Base-by-base conservation (phyloP, 2,113 vertebrate genomes). In the Zootoca vivipara region DNA sequence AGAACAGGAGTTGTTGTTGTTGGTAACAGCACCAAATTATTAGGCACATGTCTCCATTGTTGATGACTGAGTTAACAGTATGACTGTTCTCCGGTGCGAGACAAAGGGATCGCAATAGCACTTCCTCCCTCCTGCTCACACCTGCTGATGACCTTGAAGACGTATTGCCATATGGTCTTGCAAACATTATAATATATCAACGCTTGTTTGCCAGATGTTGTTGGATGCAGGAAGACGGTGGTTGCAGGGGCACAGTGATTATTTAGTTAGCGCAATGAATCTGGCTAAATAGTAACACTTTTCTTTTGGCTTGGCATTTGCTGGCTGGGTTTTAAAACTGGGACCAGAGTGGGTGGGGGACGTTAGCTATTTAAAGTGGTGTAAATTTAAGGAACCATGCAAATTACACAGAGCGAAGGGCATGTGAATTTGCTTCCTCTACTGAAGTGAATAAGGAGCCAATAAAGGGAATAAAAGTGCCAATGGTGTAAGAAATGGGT, bases 191-290 rank as follows among this genome's bases (percentile, higher is more conserved):
- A 95, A 96, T 97, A 95, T 77, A 96, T 96, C 96, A 96, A 89
- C 5, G 86, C 96, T 97, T 95, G 92, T 96, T 97, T 96, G 95
- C 96, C 96, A 97, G 96, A 96, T 97, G 96, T 94, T 95, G 88
- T 91, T 95, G 93, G 93, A 84, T 93, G 93, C 89, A 91, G 91
- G 88, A 87, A 96, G 86, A 85, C 92, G 92, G 92, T 89, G 80
- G 91, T 93, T 96, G 38, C 93, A 91, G 92, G 94, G 84, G 92
- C 87, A 93, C 62, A 42, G 89, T 78, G 91, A 95, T 93, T 92
- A 94, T 95, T 96, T 95, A 95, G 90, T 96, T 95, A 95, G 90
- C 87, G 95, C 94, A 96, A 94, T 91, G 93, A 91, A 92, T 95
- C 93, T 96, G 94, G 74, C 88, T 95, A 93, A 95, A 96, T 12